These are phyloP conservation scores for Cephalopachus bancanus DNA, from an alignment of 2,797 vertebrate genomes.

Conservation along the genomic window DNA sequence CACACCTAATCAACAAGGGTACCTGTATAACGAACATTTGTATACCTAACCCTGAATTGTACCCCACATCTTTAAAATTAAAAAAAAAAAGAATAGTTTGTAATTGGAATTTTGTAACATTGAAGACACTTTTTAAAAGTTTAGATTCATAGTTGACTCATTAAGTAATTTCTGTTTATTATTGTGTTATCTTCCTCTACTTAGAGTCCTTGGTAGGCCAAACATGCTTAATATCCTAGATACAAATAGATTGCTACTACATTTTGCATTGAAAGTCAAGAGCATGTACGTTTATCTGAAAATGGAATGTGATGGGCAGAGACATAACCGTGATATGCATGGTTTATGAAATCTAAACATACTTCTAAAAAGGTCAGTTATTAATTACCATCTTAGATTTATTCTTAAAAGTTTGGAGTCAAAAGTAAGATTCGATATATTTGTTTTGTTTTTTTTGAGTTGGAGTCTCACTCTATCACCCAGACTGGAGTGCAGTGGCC, in stretches of 20 bases:
- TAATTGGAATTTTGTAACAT: not conserved
- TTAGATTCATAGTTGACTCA: slow-evolving; percentile 24
- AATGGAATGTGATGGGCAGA: not conserved
- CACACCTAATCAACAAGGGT: no score
- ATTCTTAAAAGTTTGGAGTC: not conserved
- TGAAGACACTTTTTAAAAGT: slow-evolving; percentile 46
- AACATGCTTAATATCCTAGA: not conserved
- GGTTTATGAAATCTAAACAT: not conserved
- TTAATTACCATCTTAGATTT: not conserved
- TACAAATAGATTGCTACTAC: slow-evolving; percentile 19
- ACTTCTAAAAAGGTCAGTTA: not conserved
- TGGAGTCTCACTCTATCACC: no score
- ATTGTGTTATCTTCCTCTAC: not conserved
- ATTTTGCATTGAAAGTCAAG: slow-evolving; percentile 46
- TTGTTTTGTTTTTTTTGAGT: not conserved
- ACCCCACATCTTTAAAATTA: no score
- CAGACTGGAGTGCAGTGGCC: no score
- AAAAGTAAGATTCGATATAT: not conserved
- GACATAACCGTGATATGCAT: not conserved
- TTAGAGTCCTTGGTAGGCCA: not conserved
- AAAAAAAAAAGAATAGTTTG: not conserved
- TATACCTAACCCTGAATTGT: no score
- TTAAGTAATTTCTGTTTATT: slow-evolving; percentile 62
- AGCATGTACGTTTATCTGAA: not conserved
- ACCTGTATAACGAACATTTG: no score